Evolutionary conservation across 92 coral and sea anemone species (phyloP).

Genomic region (Zoanthus gigantus): DNA sequence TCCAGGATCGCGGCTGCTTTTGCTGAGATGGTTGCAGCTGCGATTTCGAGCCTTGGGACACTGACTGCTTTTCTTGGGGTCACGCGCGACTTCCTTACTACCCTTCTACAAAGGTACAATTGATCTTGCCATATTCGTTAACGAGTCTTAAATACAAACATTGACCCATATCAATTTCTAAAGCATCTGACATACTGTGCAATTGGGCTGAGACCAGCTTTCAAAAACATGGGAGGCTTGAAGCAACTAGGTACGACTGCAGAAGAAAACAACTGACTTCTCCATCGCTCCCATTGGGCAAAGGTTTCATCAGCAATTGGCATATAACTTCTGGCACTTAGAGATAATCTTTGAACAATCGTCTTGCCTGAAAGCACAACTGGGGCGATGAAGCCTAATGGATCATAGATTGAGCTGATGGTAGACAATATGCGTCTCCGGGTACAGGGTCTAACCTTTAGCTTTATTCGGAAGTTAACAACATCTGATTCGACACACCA

Average conservation of each 20-base stretch:
- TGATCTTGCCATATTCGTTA: neutral
- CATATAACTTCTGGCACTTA: neutral
- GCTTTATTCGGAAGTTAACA: constrained; percentile 25
- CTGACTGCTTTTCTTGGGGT: no score
- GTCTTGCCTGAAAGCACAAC: constrained; percentile 44
- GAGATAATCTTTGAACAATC: neutral
- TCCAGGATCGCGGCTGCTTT: neutral
- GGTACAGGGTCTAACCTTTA: constrained; percentile 30
- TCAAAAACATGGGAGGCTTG: constrained; percentile 30
- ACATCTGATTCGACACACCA: constrained; percentile 6
- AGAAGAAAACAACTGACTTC: constrained; percentile 33
- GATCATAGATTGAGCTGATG: constrained; percentile 29
- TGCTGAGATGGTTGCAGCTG: no score
- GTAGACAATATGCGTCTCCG: constrained; percentile 32
- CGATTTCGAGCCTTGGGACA: no score
- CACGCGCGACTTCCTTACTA: no score
- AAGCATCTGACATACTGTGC: constrained; percentile 20
- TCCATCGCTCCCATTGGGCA: constrained; percentile 30
- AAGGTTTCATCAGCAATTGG: neutral
- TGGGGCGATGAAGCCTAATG: neutral
- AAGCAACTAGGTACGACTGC: constrained; percentile 33
- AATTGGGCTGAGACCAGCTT: neutral
- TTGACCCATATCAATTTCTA: neutral
- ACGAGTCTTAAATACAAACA: constrained; percentile 5
- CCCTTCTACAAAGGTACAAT: neutral